Percentiles rank a stretch among this genome's conserved stretches.
phyloP scores from a whole-genome alignment of 2,113 vertebrate genomes.

The Saccopteryx leptura region DNA sequence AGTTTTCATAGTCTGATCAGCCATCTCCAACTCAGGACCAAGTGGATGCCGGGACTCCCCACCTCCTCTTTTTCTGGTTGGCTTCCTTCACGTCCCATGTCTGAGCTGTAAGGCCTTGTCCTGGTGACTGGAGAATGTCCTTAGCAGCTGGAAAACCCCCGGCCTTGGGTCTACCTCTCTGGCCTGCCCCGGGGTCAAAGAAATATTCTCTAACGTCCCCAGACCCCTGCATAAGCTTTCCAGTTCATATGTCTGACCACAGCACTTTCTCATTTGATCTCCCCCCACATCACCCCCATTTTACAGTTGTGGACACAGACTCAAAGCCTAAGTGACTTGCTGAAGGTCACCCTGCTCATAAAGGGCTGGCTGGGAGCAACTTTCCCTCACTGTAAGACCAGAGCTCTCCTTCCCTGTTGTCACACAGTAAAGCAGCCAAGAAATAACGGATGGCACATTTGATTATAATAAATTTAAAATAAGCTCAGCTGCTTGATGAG shows the following conservation, averaged over 20 bases:
- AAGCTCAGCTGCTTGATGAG: not conserved
- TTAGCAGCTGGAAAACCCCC: not conserved
- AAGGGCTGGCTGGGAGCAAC: not conserved
- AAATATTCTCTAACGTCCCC: no score
- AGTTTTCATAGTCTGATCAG: not conserved
- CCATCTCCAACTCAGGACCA: not conserved
- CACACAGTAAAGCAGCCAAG: not conserved
- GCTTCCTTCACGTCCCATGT: not conserved
- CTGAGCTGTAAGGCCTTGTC: not conserved
- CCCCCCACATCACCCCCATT: not conserved
- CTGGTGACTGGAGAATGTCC: not conserved
- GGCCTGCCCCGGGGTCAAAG: not conserved
- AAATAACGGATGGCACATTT: not conserved
- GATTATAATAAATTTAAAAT: not conserved
- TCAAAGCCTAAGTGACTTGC: not conserved
- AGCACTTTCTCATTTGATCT: not conserved
- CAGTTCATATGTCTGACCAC: not conserved
- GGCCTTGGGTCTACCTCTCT: not conserved
- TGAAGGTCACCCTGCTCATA: not conserved
- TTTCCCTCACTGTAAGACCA: not conserved
- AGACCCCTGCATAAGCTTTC: not conserved
- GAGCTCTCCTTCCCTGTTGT: not conserved
- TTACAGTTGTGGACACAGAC: not conserved
- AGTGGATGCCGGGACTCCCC: not conserved
- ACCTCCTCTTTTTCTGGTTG: not conserved